Conservation (phyloP, 2,888 invertebrate species). For the Zaprionus lineosus region DNA sequence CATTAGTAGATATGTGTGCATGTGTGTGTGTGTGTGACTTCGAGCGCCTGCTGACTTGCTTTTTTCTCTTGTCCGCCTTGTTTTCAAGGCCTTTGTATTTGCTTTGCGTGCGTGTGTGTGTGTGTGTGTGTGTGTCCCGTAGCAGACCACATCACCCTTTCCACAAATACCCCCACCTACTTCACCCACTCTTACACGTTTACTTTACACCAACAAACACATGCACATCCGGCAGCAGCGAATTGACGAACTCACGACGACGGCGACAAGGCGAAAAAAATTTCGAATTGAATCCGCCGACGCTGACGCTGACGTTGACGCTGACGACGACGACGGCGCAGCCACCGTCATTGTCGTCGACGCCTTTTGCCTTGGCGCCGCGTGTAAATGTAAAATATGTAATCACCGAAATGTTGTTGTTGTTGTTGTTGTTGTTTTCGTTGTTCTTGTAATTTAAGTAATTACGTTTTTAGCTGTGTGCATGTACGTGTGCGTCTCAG, state of each 20-base stretch:
- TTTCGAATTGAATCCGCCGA: conserved; percentile 51
- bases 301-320: not conserved
- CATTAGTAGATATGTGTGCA: conserved; percentile 10
- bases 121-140: conserved; percentile 5
- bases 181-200: not conserved
- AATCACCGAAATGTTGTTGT: conserved; percentile 65
- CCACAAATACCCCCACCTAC: conserved; percentile 1
- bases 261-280: conserved; percentile 34
- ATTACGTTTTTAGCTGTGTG: conserved; percentile 48
- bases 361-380: conserved; percentile 46
- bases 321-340: too few relatives aligned
- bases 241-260: conserved; percentile 28
- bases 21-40: conserved; percentile 25
- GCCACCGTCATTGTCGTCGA: not conserved
- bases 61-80: conserved; percentile 56
- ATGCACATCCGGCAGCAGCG: conserved; percentile 47
- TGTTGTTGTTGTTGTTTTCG: conserved; percentile 60
- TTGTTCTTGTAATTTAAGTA: conserved; percentile 68
- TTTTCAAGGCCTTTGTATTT: conserved; percentile 66
- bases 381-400: conserved; percentile 60
- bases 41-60: conserved; percentile 70
- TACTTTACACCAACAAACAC: not conserved
- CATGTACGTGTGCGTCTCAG: not conserved
- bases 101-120: too few relatives aligned
- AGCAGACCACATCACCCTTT: conserved; percentile 3